Conservation (phyloP, 2,113 vertebrate genomes). For the Casuarius casuarius region DNA sequence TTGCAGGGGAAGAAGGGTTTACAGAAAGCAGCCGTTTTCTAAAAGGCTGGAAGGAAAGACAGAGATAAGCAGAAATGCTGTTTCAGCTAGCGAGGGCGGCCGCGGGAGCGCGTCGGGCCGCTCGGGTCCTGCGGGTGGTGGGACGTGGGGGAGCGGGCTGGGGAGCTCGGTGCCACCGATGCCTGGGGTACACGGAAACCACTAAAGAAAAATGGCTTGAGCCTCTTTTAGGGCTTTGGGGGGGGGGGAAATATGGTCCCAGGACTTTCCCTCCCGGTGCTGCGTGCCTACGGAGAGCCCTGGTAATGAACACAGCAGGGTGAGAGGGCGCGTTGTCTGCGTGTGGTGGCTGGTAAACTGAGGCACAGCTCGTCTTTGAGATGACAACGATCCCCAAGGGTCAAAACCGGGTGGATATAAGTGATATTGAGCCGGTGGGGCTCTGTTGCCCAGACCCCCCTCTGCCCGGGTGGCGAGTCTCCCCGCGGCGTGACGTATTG, state of each 20-base stretch:
- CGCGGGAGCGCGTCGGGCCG: not conserved
- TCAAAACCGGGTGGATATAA: not conserved
- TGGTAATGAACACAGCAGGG: rapidly evolving
- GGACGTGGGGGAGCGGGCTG: not conserved
- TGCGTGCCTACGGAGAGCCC: not conserved
- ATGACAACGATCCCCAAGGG: not conserved
- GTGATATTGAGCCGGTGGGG: too few relatives aligned
- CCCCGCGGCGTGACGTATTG: too few relatives aligned
- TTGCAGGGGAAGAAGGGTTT: rapidly evolving
- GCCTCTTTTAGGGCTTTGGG: not conserved
- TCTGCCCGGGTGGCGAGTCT: not conserved
- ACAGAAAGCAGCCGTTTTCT: not conserved
- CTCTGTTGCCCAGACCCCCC: rapidly evolving
- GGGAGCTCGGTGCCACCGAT: rapidly evolving
- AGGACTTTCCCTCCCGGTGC: not conserved
- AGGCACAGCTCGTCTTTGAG: rapidly evolving
- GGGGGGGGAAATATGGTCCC: not conserved
- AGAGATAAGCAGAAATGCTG: not conserved
- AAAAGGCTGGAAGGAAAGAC: not conserved
- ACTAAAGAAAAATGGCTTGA: not conserved
- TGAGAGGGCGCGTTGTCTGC: rapidly evolving
- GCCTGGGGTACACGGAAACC: not conserved
- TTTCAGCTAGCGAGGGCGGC: not conserved
- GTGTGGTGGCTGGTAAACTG: not conserved
- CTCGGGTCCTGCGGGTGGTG: not conserved